Conservation (phyloP, 2,797 vertebrate species). For the Sarcophilus harrisii region DNA sequence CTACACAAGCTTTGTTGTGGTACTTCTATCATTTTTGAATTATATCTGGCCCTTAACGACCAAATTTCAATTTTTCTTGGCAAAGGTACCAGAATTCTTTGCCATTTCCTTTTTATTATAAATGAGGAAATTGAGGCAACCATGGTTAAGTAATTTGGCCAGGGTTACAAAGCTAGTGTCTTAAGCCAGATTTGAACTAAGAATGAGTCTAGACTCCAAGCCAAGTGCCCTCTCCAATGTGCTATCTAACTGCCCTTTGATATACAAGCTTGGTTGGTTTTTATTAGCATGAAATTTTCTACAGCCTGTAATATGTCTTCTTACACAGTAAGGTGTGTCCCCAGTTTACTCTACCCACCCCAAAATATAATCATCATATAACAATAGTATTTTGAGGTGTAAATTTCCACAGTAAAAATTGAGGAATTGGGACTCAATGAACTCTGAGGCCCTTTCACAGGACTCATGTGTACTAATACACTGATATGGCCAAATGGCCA, state of each 20-base stretch:
- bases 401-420: background rate
- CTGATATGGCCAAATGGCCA: background rate
- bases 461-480: background rate
- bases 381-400: background rate
- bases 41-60: background rate
- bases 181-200: background rate
- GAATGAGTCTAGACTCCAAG: background rate
- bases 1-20: background rate
- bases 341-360: background rate
- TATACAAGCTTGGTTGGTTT: background rate
- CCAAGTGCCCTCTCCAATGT: background rate
- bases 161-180: background rate
- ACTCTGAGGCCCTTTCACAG: background rate
- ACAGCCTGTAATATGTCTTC: background rate
- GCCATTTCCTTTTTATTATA: background rate
- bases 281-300: background rate
- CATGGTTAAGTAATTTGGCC: background rate
- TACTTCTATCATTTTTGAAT: background rate
- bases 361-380: background rate
- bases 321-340: background rate
- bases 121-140: background rate
- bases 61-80: background rate
- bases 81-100: background rate
- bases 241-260: background rate
- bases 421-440: background rate